A percentile compares a stretch with the other conserved stretches of the same genome.
These are phyloP conservation scores for Chloromyia formosa DNA, from an alignment of 2,888 invertebrate species.

Conservation along the genomic window DNA sequence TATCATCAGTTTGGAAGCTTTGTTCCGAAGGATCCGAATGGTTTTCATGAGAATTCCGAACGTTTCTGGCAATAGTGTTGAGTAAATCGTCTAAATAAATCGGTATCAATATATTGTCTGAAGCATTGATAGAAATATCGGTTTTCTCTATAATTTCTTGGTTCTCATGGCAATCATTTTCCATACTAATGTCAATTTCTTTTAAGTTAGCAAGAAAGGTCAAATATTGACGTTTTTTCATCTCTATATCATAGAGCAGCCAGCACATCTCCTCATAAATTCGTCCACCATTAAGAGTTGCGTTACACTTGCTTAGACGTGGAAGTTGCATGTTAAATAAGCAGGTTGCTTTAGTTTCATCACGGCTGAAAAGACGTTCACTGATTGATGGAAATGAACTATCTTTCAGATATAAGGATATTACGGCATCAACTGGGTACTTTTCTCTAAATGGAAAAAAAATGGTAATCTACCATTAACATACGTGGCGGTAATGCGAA, in stretches of 20 bases:
- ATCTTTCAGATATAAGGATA: background rate
- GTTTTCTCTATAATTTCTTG: background rate
- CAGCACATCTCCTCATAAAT: constrained; percentile 44
- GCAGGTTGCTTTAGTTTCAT: background rate
- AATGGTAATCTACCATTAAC: too few relatives aligned
- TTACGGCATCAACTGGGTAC: constrained; percentile 1
- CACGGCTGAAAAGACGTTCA: background rate
- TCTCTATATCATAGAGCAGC: constrained; percentile 43
- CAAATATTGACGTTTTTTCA: constrained; percentile 12
- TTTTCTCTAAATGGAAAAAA: constrained; percentile 29
- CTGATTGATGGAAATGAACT: background rate
- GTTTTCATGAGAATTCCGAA: too few relatives aligned
- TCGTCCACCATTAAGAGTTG: background rate
- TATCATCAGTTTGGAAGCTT: background rate
- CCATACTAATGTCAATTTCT: constrained; percentile 33
- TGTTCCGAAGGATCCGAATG: too few relatives aligned
- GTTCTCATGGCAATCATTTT: background rate
- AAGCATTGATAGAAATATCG: constrained; percentile 17
- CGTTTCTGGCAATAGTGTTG: background rate
- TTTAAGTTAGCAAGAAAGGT: constrained; percentile 37
- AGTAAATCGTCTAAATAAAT: constrained; percentile 43
- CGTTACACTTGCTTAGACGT: constrained; percentile 23
- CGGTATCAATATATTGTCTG: constrained; percentile 34
- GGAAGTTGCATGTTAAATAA: background rate
- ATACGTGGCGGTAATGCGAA: too few relatives aligned